Conservation (phyloP, 2,797 vertebrate genomes). For the Fistularia commersonii region DNA sequence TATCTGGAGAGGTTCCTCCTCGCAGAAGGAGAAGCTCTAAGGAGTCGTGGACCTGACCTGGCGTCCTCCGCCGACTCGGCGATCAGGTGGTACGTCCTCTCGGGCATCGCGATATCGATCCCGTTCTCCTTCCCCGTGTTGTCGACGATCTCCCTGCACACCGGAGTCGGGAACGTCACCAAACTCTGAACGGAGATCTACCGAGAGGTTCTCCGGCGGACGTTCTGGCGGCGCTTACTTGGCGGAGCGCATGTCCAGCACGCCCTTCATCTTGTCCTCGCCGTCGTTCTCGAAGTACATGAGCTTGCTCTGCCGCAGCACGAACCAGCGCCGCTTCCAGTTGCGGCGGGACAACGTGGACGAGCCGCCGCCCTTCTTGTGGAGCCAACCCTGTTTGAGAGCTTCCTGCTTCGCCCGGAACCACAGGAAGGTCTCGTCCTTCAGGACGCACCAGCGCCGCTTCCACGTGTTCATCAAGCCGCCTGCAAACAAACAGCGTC, state of each 20-base stretch:
- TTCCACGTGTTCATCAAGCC: conserved; percentile 96
- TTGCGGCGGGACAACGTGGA: conserved; percentile 94
- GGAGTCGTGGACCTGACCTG: conserved; percentile 71
- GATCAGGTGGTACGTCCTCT: conserved; percentile 85
- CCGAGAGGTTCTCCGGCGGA: neutral
- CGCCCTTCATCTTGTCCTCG: conserved; percentile 92
- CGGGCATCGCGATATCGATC: conserved; percentile 82
- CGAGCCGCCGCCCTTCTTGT: conserved; percentile 94
- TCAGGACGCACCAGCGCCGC: conserved; percentile 94
- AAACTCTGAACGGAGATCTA: neutral
- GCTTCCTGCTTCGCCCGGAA: conserved; percentile 97
- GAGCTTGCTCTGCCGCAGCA: conserved; percentile 90
- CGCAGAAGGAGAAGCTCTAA: too few relatives aligned
- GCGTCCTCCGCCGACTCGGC: conserved; percentile 88
- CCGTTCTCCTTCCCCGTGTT: conserved; percentile 88
- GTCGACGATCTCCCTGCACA: conserved; percentile 60
- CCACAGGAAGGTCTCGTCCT: conserved; percentile 97
- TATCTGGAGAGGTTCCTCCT: too few relatives aligned
- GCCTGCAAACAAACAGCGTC: conserved; percentile 64
- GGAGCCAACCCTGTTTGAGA: conserved; percentile 96
- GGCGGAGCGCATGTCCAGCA: conserved; percentile 85
- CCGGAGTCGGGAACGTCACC: neutral
- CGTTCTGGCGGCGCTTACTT: conserved; percentile 73
- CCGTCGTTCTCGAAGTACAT: conserved; percentile 96
- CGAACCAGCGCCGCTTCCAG: conserved; percentile 98